Percentiles rank a stretch among this genome's conserved stretches.
Conservation (phyloP, 2,888 invertebrate genomes). For the Cheiracanthium punctorium region DNA sequence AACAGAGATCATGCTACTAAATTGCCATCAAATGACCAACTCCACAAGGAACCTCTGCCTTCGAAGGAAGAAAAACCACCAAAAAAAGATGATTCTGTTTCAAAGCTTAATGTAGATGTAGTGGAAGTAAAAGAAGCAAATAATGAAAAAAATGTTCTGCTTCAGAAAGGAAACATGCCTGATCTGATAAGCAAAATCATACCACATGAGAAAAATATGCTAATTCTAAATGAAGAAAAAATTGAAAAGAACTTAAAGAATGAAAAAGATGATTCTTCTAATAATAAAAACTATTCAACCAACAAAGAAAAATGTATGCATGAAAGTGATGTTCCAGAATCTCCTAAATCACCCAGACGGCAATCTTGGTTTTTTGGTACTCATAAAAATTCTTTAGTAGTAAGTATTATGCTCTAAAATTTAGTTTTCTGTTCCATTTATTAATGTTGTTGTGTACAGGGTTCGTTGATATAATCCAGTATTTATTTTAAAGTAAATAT, state of each 20-base stretch:
- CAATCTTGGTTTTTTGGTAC: constrained; percentile 67
- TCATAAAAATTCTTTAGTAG: constrained; percentile 60
- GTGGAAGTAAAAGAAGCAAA: constrained; percentile 48
- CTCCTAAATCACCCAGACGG: constrained; percentile 54
- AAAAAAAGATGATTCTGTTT: background rate
- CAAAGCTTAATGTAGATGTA: constrained; percentile 43
- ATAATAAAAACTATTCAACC: constrained; percentile 8
- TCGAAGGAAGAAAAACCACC: background rate
- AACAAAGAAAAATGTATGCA: background rate
- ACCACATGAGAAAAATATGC: constrained; percentile 38
- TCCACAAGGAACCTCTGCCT: background rate
- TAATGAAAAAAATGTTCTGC: constrained; percentile 48
- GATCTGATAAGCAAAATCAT: constrained; percentile 54
- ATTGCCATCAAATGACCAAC: background rate
- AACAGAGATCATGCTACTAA: background rate
- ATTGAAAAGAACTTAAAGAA: constrained; percentile 41
- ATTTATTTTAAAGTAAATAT: too few species aligned
- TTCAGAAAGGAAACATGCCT: constrained; percentile 61
- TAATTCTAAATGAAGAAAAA: constrained; percentile 44
- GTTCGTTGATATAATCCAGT: too few species aligned
- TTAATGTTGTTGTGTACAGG: too few species aligned
- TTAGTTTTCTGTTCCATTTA: background rate
- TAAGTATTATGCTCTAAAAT: too few species aligned
- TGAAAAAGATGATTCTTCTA: constrained; percentile 49
- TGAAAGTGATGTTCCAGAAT: constrained; percentile 36